These are phyloP conservation scores for Physocephala rufipes DNA, from an alignment of 2,888 invertebrate genomes.

Conservation along the genomic window DNA sequence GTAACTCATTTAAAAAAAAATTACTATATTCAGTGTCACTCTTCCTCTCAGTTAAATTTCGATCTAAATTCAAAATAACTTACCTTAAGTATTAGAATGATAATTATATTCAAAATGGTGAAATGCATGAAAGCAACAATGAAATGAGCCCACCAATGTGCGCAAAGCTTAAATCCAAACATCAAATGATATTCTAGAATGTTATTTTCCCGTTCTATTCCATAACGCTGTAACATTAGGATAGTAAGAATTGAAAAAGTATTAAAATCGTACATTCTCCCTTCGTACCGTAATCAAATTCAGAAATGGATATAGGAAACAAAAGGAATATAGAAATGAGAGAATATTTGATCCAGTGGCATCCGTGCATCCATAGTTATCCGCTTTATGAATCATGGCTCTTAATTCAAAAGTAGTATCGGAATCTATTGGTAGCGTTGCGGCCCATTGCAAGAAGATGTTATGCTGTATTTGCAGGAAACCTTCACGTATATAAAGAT, in stretches of 20 bases:
- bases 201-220: slow-evolving; percentile 50
- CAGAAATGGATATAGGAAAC: slow-evolving; percentile 54
- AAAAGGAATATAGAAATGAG: slow-evolving; percentile 51
- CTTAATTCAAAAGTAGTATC: slow-evolving; percentile 41
- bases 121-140: slow-evolving; percentile 50
- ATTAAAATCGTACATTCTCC: neutral
- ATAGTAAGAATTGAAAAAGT: slow-evolving; percentile 9
- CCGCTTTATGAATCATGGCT: slow-evolving; percentile 44
- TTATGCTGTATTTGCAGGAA: slow-evolving; percentile 57
- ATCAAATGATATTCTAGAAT: slow-evolving; percentile 54
- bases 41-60: neutral
- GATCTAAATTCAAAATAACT: no score
- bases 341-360: slow-evolving; percentile 44
- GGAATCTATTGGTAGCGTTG: slow-evolving; percentile 15
- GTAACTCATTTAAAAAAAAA: no score
- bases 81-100: slow-evolving; percentile 44
- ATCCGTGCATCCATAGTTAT: slow-evolving; percentile 32
- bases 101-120: slow-evolving; percentile 45
- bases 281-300: slow-evolving; percentile 52
- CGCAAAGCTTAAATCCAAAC: slow-evolving; percentile 50
- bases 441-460: slow-evolving; percentile 52
- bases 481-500: slow-evolving; percentile 58
- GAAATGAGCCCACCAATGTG: slow-evolving; percentile 49
- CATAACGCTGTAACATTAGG: slow-evolving; percentile 48
- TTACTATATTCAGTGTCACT: neutral